phyloP scores from a whole-genome alignment of 2,113 vertebrate genomes.

The Heterotilapia buettikoferi region DNA sequence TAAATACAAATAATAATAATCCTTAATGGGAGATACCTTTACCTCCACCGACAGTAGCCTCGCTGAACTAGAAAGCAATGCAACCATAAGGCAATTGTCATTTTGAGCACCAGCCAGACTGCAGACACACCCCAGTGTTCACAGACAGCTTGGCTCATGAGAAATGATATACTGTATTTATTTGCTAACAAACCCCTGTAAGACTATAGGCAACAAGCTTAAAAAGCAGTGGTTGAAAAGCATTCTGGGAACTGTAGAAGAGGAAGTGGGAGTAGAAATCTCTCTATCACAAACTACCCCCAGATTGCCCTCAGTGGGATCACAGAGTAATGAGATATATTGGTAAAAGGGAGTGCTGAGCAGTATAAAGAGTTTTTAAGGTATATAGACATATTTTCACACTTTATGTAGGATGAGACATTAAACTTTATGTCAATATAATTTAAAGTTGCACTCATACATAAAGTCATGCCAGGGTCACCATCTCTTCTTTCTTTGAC shows the following conservation, averaged over 20 bases:
- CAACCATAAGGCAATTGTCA: neutral
- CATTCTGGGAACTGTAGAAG: neutral
- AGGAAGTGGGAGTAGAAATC: neutral
- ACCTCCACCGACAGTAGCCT: neutral
- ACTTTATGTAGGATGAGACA: neutral
- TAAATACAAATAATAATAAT: neutral
- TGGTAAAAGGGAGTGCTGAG: neutral
- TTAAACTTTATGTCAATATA: neutral
- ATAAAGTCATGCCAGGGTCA: neutral
- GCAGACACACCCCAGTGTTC: neutral
- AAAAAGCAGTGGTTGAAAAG: neutral
- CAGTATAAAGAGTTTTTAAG: neutral
- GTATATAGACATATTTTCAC: neutral
- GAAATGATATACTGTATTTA: neutral
- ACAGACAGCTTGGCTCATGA: neutral
- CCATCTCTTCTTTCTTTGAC: neutral
- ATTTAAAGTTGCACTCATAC: neutral
- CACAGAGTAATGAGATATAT: neutral
- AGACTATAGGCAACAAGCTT: neutral
- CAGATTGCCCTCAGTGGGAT: neutral
- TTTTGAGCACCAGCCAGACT: neutral
- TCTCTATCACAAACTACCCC: neutral
- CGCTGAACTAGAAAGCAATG: neutral
- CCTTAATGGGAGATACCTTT: neutral
- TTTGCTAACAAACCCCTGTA: neutral